A percentile compares a stretch with the other conserved stretches of the same genome.
Evolutionary conservation across 2,113 vertebrate species (phyloP).

Genomic region (Percopsis transmontana): DNA sequence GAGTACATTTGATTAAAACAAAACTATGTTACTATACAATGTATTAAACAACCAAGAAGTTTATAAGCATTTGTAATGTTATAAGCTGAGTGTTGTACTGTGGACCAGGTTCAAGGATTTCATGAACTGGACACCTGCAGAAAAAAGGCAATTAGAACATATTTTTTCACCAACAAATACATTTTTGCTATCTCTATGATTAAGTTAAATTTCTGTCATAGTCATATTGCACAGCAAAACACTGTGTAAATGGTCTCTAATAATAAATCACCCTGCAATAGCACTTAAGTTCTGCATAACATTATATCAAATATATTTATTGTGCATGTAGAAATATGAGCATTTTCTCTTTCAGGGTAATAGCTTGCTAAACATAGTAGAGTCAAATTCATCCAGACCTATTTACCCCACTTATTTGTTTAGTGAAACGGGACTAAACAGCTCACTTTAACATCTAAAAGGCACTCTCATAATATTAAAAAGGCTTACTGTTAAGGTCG

Average conservation of each 20-base stretch:
- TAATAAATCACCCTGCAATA: neutral
- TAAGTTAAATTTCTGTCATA: neutral
- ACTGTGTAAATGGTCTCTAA: neutral
- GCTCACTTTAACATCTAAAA: neutral
- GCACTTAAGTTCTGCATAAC: neutral
- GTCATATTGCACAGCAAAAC: neutral
- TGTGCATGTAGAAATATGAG: neutral
- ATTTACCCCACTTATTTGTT: too few species aligned
- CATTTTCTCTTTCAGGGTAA: neutral
- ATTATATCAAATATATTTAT: neutral
- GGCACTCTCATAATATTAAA: neutral
- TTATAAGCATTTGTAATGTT: constrained; percentile 15
- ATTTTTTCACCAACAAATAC: neutral
- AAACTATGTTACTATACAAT: neutral
- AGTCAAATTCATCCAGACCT: neutral
- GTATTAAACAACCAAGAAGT: constrained; percentile 21
- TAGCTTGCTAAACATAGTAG: neutral
- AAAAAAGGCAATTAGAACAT: constrained; percentile 29
- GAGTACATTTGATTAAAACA: constrained; percentile 30
- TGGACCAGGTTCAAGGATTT: constrained; percentile 26
- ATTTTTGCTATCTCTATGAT: neutral
- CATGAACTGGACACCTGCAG: constrained; percentile 60
- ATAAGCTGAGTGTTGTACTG: constrained; percentile 1
- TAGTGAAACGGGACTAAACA: too few species aligned
- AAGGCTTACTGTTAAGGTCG: too few species aligned